Conservation (phyloP, 2,797 vertebrate genomes). For the Pipistrellus kuhlii region DNA sequence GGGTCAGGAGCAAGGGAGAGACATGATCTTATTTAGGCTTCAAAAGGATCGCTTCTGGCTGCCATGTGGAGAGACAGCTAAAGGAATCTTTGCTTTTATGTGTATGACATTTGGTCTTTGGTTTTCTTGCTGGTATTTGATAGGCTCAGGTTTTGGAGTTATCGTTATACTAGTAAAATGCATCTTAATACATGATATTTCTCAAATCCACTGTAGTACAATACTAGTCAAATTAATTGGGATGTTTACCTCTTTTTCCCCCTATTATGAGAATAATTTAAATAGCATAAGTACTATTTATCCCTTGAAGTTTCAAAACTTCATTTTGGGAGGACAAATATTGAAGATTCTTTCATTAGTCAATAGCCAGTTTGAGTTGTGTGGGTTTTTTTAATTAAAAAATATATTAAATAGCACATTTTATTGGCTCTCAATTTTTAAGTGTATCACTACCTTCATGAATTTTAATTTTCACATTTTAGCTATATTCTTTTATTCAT, state of each 20-base stretch:
- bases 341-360: constrained; percentile 18
- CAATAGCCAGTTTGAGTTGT: not conserved
- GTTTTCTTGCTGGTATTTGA: not conserved
- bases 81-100: not conserved
- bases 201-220: not conserved
- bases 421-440: constrained; percentile 30
- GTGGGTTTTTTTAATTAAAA: not conserved
- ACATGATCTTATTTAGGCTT: not conserved
- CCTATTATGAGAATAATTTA: not conserved
- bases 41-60: not conserved
- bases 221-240: not conserved
- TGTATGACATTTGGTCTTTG: not conserved
- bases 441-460: not conserved
- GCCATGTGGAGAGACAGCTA: not conserved
- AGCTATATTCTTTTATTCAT: not conserved
- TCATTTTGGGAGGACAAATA: not conserved
- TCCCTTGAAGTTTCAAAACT: not conserved
- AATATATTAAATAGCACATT: not conserved
- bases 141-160: not conserved
- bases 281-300: not conserved
- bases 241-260: not conserved
- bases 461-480: constrained; percentile 37
- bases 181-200: not conserved
- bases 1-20: not conserved
- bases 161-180: not conserved